A percentile compares a stretch with the other conserved stretches of the same genome.
phyloP scores from a whole-genome alignment of 2,888 invertebrate species.

The Lithophane leautieri region DNA sequence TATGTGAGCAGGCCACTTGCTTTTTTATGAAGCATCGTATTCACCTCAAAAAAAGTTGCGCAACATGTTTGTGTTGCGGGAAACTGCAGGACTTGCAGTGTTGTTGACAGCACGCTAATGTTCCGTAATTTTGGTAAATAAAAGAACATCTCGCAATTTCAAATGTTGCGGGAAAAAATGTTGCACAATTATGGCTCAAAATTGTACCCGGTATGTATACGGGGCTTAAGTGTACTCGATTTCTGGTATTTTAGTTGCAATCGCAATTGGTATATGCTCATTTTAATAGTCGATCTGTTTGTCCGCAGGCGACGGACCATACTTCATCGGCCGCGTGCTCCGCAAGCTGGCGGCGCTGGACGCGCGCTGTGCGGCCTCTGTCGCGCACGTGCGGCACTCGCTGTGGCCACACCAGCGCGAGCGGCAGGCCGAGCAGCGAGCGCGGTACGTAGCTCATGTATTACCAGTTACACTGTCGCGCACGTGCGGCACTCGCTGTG shows the following conservation, averaged over 20 bases:
- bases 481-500: conserved; percentile 94
- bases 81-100: neutral
- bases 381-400: conserved; percentile 93
- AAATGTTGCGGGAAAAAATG: neutral
- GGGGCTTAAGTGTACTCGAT: neutral
- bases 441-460: conserved; percentile 72
- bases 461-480: conserved; percentile 83
- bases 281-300: neutral
- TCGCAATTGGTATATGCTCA: neutral
- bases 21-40: neutral
- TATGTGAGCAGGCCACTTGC: neutral
- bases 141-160: neutral
- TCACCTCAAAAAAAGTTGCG: neutral
- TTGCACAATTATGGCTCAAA: neutral
- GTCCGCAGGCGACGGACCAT: conserved; percentile 95
- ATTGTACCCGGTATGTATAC: neutral
- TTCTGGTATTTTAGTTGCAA: neutral
- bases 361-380: conserved; percentile 92
- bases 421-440: conserved; percentile 93
- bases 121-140: neutral
- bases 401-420: conserved; percentile 96
- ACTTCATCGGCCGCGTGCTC: conserved; percentile 95
- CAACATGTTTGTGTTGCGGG: neutral
- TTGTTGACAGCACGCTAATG: neutral
- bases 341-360: conserved; percentile 94